These are phyloP conservation scores for Dendrolimus pini DNA, from an alignment of 2,888 invertebrate species.

Conservation along the genomic window DNA sequence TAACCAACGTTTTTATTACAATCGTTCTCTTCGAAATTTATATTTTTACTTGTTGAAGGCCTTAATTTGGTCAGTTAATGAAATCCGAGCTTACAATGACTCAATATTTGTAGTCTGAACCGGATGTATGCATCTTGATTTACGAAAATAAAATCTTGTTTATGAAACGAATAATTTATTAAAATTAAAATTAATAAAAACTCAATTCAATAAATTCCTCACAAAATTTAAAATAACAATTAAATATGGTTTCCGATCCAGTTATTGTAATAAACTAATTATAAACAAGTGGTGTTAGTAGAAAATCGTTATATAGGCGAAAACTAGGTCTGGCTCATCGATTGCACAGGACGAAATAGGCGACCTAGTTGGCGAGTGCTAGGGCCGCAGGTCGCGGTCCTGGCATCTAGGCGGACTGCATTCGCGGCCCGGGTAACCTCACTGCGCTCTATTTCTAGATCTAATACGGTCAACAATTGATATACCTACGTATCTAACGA, in stretches of 20 bases:
- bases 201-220: no score
- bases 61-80: neutral
- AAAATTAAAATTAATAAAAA: no score
- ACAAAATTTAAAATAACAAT: no score
- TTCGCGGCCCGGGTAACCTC: conserved; percentile 44
- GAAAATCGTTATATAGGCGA: conserved; percentile 10
- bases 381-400: conserved; percentile 42
- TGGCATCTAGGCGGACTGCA: conserved; percentile 43
- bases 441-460: conserved; percentile 44
- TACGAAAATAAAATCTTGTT: no score
- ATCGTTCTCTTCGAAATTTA: conserved; percentile 29
- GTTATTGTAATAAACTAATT: no score
- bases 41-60: conserved; percentile 26
- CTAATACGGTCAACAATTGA: conserved; percentile 13
- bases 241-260: no score
- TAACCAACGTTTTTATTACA: conserved; percentile 55
- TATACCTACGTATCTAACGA: neutral
- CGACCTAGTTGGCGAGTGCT: conserved; percentile 57
- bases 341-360: conserved; percentile 53
- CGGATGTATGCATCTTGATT: no score
- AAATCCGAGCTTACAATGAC: neutral
- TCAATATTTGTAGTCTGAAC: neutral
- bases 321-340: conserved; percentile 41
- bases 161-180: no score
- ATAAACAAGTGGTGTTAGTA: no score